Evolutionary conservation across 2,797 vertebrate species (phyloP).

Genomic region (Silurus lanzhouensis): DNA sequence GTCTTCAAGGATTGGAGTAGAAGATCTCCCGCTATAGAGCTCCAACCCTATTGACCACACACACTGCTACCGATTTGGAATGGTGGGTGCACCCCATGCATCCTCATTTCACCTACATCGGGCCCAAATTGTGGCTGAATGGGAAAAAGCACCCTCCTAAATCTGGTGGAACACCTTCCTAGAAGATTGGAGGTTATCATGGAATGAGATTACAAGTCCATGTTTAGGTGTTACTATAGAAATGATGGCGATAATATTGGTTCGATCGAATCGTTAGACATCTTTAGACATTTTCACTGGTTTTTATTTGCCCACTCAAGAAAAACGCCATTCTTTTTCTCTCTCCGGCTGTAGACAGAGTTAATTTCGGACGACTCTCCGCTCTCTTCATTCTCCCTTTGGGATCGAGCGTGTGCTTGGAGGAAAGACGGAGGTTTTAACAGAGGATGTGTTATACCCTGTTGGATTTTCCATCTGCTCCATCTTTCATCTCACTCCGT

Average conservation of each 20-base stretch:
- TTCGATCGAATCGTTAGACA: neutral
- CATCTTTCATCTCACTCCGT: neutral
- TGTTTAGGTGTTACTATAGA: neutral
- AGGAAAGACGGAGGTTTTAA: neutral
- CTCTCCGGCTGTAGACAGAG: neutral
- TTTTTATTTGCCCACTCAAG: neutral
- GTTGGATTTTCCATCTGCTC: neutral
- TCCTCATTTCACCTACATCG: too few relatives aligned
- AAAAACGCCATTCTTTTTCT: neutral
- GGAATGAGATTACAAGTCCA: neutral
- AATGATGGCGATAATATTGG: neutral
- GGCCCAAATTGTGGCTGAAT: too few relatives aligned
- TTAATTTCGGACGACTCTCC: neutral
- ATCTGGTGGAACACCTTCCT: too few relatives aligned
- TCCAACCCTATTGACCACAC: too few relatives aligned
- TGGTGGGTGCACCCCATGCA: too few relatives aligned
- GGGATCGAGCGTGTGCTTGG: neutral
- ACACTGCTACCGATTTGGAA: too few relatives aligned
- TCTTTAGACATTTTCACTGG: too few relatives aligned
- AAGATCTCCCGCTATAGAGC: too few relatives aligned
- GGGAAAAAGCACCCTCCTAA: too few relatives aligned
- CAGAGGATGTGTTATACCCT: constrained; percentile 10
- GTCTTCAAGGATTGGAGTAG: too few relatives aligned
- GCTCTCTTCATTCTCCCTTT: neutral
- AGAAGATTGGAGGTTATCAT: too few relatives aligned